These are phyloP conservation scores for Tetragnatha montana DNA, from an alignment of 2,888 invertebrate species.

Conservation along the genomic window DNA sequence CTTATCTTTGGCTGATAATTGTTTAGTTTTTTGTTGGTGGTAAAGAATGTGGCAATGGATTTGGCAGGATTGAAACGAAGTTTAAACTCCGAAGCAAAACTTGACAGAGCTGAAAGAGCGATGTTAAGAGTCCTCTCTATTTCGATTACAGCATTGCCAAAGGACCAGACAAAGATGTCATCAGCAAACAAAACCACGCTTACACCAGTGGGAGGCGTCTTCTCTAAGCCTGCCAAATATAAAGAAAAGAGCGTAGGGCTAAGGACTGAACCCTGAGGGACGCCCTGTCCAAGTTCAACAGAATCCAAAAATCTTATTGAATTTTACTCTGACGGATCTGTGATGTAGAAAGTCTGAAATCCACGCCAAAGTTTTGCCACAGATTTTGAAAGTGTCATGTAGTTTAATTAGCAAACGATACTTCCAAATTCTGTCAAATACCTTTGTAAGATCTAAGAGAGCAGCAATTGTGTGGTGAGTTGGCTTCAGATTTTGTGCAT, in stretches of 20 bases:
- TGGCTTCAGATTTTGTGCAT: conserved; percentile 36
- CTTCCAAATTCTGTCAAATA: conserved; percentile 25
- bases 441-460: conserved; percentile 23
- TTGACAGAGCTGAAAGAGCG: background rate
- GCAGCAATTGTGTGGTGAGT: conserved; percentile 16
- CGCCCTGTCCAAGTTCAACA: conserved; percentile 16
- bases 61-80: background rate
- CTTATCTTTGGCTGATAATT: too few relatives aligned
- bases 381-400: conserved; percentile 2
- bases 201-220: too few relatives aligned
- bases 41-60: too few relatives aligned
- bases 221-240: background rate
- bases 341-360: background rate
- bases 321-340: background rate
- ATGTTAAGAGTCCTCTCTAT: background rate
- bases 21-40: too few relatives aligned
- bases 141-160: background rate
- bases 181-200: background rate
- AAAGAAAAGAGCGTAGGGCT: background rate
- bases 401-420: conserved; percentile 22
- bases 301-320: background rate
- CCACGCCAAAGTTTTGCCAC: conserved; percentile 19
- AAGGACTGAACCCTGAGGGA: conserved; percentile 4
- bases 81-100: conserved; percentile 5
- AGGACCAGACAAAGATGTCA: background rate